A percentile compares a stretch with the other conserved stretches of the same genome.
These are phyloP conservation scores for Apocrypta bakeri DNA, from an alignment of 1,140 invertebrate genomes.

Conservation along the genomic window DNA sequence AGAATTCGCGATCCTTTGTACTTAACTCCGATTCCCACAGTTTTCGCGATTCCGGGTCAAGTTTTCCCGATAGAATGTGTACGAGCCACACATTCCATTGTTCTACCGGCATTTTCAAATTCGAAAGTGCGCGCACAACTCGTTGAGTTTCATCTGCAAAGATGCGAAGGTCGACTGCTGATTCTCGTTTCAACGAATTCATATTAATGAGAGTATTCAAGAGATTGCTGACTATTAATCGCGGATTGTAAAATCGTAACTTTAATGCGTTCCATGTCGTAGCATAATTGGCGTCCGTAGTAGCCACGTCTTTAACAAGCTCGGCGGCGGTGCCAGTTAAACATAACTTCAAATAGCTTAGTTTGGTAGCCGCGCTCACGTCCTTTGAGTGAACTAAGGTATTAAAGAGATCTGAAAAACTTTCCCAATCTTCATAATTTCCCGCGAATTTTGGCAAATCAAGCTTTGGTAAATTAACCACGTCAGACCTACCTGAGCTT, in stretches of 20 bases:
- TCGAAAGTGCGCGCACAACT: background rate
- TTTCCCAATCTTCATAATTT: constrained; percentile 16
- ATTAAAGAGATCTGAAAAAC: constrained; percentile 22
- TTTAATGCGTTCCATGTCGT: constrained; percentile 17
- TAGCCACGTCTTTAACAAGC: constrained; percentile 3
- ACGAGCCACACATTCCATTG: background rate
- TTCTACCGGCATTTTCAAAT: background rate
- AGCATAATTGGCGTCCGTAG: constrained; percentile 6
- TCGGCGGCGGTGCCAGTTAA: constrained; percentile 20
- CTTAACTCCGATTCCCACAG: no score
- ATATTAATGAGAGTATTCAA: constrained; percentile 12
- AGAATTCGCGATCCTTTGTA: no score
- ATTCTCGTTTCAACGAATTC: background rate
- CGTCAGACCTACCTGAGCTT: no score
- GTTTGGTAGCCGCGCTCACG: no score
- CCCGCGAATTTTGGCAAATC: constrained; percentile 18
- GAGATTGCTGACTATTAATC: constrained; percentile 3
- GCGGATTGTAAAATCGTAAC: constrained; percentile 2
- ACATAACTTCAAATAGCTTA: constrained; percentile 25
- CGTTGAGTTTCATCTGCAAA: background rate
- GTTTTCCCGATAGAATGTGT: no score
- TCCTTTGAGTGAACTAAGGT: background rate
- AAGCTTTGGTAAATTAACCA: background rate
- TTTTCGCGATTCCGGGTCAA: no score
- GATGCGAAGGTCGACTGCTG: background rate